phyloP scores from a whole-genome alignment of 2,797 vertebrate species.

The Ceryle rudis region DNA sequence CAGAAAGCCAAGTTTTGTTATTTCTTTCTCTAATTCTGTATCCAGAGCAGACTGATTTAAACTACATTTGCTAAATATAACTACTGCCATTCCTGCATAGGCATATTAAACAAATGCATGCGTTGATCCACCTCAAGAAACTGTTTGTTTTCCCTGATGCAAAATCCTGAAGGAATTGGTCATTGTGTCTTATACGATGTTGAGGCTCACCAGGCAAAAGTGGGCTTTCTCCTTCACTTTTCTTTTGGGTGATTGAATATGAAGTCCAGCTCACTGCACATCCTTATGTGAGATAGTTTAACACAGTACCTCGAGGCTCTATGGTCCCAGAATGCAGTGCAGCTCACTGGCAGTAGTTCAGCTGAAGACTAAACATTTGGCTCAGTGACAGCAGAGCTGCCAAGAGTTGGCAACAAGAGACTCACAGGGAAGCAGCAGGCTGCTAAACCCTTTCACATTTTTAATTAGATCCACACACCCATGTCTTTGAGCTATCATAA shows the following conservation, averaged over 20 bases:
- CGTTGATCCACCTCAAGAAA: neutral
- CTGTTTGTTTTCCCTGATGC: neutral
- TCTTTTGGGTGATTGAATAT: conserved; percentile 33
- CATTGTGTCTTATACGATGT: neutral
- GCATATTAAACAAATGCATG: neutral
- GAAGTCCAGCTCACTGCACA: conserved; percentile 57
- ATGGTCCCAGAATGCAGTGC: conserved; percentile 89
- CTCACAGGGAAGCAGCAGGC: conserved; percentile 90
- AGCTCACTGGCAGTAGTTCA: conserved; percentile 90
- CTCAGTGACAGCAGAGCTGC: conserved; percentile 94
- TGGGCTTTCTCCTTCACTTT: conserved; percentile 31
- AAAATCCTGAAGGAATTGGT: conserved; percentile 25
- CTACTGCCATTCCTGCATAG: neutral
- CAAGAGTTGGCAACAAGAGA: conserved; percentile 95
- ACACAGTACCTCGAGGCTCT: conserved; percentile 76
- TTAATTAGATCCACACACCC: conserved; percentile 99
- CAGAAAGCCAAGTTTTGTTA: neutral
- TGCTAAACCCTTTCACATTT: conserved; percentile 99
- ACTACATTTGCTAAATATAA: neutral
- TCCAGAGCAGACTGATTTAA: neutral
- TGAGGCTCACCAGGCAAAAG: conserved; percentile 47
- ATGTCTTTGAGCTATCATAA: conserved; percentile 99
- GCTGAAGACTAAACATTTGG: conserved; percentile 98
- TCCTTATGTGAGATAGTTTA: conserved; percentile 66
- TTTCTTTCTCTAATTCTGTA: neutral